phyloP scores from a whole-genome alignment of 2,113 vertebrate species.

The human (Homo sapiens) region GRCh38 chr7:47234001-47234500 shows the following conservation, averaged over 20 bases:
- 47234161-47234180: neutral
- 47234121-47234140: neutral
- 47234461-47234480: neutral
- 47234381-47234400: neutral
- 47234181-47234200: neutral
- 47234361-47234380: neutral
- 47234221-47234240: neutral
- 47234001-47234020: neutral
- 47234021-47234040: neutral
- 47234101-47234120: neutral
- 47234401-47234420: neutral
- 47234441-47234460: neutral
- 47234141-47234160: neutral
- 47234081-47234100: neutral
- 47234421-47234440: neutral
- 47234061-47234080: neutral
- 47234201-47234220: neutral
- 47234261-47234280: neutral
- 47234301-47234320: neutral
- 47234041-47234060: neutral
- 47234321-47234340: neutral
- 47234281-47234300: neutral
- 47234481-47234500: neutral
- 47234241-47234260: neutral
- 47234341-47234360: neutral